Base-by-base conservation (phyloP, 2,888 invertebrate species). In the Philaethria dido region DNA sequence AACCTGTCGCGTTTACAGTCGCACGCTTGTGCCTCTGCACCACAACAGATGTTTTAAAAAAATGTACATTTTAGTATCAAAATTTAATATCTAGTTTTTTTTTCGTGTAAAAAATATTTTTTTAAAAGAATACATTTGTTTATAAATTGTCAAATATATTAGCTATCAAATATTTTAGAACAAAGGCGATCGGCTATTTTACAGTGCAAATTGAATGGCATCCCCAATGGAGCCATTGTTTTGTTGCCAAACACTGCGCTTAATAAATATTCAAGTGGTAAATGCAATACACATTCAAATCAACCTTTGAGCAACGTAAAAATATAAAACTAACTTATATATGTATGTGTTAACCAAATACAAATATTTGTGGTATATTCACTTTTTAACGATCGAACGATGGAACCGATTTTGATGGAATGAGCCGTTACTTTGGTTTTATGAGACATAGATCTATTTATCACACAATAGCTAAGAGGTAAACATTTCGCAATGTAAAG, bases 221-320 rank as follows among this genome's bases (percentile, higher is more conserved):
- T 55, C 20, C 54, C 60, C 62, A 39, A 54, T 44, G 18, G 33
- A 45, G 33, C 68, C 50, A 70, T 70, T 72, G 72, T 72, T 57
- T 64, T 59, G 69, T 62, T 62, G 57, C 69, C 70, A 70, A 70
- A 70, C 57, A 64, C 52, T 67, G 33, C 22, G 45, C 62, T 20
- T 67, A 48, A 70, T 72, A 65, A 72, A 72, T 72, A 72, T 69
- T 61, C 65, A 67, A 55, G 55, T 52, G 22, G 39, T 42, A 39
- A 61, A 50, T 57, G 57, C 61, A 62, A 52, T 60, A 50, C 25
- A 57, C 47, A 42, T 42, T 62, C 59, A 16, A 66, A 55, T 50
- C 45, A 42, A 22, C 44, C 13, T 66, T 29, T 20, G 20, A n/a
- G 14, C 25, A 50, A 18, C 25, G 16, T 59, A 5, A 22, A 22